These are phyloP conservation scores for Gasteruption jaculator DNA, from an alignment of 2,888 invertebrate species.

Conservation along the genomic window DNA sequence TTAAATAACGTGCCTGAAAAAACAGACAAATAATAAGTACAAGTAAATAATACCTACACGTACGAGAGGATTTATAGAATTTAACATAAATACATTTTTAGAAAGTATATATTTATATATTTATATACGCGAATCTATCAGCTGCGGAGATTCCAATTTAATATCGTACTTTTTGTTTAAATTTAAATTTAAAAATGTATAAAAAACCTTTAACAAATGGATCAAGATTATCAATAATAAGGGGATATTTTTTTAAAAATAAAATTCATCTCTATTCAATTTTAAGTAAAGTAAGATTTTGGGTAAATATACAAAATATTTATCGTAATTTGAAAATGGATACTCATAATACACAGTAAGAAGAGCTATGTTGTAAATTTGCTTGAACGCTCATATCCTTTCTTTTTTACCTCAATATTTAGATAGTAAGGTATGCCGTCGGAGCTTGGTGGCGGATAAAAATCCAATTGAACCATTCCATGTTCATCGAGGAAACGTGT, in stretches of 20 bases:
- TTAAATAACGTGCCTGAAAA: conserved; percentile 71
- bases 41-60: too few relatives aligned
- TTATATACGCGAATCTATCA: too few relatives aligned
- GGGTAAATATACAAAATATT: background rate
- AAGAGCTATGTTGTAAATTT: too few relatives aligned
- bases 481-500: conserved; percentile 58
- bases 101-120: too few relatives aligned
- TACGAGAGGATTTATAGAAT: background rate
- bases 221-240: conserved; percentile 7
- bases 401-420: conserved; percentile 62
- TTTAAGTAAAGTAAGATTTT: background rate
- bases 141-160: too few relatives aligned
- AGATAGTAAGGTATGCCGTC: conserved; percentile 63
- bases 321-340: conserved; percentile 1
- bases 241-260: conserved; percentile 10
- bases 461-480: conserved; percentile 63
- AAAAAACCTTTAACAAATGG: background rate
- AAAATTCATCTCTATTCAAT: conserved; percentile 7
- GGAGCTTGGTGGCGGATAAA: conserved; percentile 55
- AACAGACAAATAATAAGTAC: conserved; percentile 24
- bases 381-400: background rate
- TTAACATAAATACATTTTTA: too few relatives aligned
- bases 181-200: too few relatives aligned
- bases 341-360: too few relatives aligned
- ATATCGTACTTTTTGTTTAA: too few relatives aligned